Conservation (phyloP, 2,113 vertebrate genomes). For the Ursus arctos region DNA sequence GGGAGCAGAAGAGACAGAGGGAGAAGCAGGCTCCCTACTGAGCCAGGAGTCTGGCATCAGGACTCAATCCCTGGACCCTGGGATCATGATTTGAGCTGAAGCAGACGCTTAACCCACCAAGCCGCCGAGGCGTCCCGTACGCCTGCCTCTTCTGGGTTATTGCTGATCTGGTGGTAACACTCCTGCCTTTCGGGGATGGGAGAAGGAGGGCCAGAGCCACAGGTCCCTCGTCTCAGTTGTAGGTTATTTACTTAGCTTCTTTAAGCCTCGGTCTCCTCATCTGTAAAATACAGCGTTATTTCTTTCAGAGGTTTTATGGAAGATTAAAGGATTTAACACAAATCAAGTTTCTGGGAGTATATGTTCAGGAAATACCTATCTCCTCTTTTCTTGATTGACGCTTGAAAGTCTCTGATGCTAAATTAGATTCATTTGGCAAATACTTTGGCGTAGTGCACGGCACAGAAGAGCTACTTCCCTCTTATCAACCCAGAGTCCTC, state of each 20-base stretch:
- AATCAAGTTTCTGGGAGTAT: not conserved
- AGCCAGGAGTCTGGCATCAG: too few species aligned
- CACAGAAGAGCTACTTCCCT: not conserved
- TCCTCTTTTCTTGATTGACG: not conserved
- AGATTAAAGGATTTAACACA: not conserved
- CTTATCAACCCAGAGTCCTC: too few species aligned
- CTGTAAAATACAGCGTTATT: not conserved
- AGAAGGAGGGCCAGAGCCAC: too few species aligned
- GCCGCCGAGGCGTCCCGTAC: too few species aligned
- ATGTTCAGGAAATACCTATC: not conserved
- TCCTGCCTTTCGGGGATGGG: not conserved
- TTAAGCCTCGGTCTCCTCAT: not conserved
- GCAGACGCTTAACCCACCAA: too few species aligned
- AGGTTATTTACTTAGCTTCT: not conserved
- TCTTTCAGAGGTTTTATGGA: not conserved
- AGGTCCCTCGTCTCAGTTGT: too few species aligned
- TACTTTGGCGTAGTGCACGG: not conserved
- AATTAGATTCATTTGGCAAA: not conserved
- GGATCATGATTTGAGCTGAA: too few species aligned
- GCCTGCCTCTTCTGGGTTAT: not conserved
- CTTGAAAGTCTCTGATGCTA: not conserved
- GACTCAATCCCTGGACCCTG: too few species aligned
- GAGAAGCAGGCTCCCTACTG: too few species aligned
- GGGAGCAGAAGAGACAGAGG: too few species aligned
- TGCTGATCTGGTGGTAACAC: accelerated